Percentiles rank a stretch among this genome's conserved stretches.
These are phyloP conservation scores for Nephotettix cincticeps DNA, from an alignment of 1,140 invertebrate genomes.

Conservation along the genomic window DNA sequence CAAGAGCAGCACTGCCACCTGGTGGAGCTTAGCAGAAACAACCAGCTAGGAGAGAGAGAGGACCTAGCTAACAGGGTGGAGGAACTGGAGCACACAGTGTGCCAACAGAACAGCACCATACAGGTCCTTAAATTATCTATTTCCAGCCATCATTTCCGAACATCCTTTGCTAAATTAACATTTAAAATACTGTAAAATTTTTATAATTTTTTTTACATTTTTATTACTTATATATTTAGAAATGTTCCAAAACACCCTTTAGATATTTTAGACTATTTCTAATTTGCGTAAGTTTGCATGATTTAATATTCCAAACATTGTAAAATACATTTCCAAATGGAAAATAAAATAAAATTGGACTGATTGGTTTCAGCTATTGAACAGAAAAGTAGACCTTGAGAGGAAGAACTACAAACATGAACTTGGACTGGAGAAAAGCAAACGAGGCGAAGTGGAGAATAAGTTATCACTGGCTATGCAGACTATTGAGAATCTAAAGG, in stretches of 20 bases:
- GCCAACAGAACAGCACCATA: constrained; percentile 67
- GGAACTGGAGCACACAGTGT: constrained; percentile 60
- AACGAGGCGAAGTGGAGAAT: constrained; percentile 66
- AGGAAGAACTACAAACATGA: constrained; percentile 70
- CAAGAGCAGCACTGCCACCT: constrained; percentile 63
- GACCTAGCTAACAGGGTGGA: constrained; percentile 63
- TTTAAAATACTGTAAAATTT: no score
- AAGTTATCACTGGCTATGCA: constrained; percentile 61
- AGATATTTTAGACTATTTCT: no score
- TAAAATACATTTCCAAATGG: no score
- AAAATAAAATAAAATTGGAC: no score
- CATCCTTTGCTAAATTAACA: constrained; percentile 14
- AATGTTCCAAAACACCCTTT: no score
- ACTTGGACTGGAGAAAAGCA: constrained; percentile 63
- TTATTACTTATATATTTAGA: no score
- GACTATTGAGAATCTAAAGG: constrained; percentile 58
- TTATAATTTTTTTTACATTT: no score
- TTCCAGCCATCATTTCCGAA: constrained; percentile 8
- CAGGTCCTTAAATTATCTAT: no score
- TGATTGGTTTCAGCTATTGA: constrained; percentile 54
- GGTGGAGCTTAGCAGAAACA: constrained; percentile 65
- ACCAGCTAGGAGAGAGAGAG: constrained; percentile 68
- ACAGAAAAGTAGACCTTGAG: constrained; percentile 65
- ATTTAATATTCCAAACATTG: no score
- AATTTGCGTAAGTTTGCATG: no score